Evolutionary conservation across 2,888 invertebrate genomes (phyloP), one percentile per base, ranked within the genome.

Genomic region (Spilarctia lutea): DNA sequence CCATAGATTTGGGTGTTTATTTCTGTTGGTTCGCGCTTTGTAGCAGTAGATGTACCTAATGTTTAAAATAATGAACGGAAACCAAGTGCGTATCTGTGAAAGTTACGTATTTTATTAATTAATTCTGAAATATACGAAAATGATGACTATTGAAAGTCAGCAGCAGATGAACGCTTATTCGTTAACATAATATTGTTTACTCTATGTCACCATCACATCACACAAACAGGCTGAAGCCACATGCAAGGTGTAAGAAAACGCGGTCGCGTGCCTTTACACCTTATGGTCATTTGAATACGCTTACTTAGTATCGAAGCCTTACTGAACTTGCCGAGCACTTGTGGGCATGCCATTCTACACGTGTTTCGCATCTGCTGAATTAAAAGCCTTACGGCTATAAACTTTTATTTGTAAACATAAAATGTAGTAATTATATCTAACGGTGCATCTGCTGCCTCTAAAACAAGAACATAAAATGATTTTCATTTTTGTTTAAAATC

Each of bases 251-350:
- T 74, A 87, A 83, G 79, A 80, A 84, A 85, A 82, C 89, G 91
- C 86, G 90, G 91, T 94, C 94, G 93, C 94, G 94, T 94, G 94
- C 91, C 89, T 82, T 77, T 82, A 85, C 87, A 85, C 89, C 93
- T 91, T 92, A 92, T 92, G 94, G 92, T 82, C 80, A 83, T 87
- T 87, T 81, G 74, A 68, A 75, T 76, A 74, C 68, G 66, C 66
- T 71, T 78, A 79, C 70, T 77, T 68, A 77, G 67, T 81, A 75
- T 71, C 73, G 82, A 86, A 93, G 89, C 93, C 94, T 88, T 93
- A 93, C 87, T 87, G 88, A 87, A 86, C 83, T 85, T 39, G 65
- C 30, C 45, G 66, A 78, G 79, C 81, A 84, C 82, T 80, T 85
- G 79, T 80, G 77, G 77, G 74, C 84, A 86, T 88, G 79, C 80